Evolutionary conservation across 1,140 invertebrate species (phyloP), one percentile per base, ranked within the genome.

Genomic region (Pygmarrhopalites habei): DNA sequence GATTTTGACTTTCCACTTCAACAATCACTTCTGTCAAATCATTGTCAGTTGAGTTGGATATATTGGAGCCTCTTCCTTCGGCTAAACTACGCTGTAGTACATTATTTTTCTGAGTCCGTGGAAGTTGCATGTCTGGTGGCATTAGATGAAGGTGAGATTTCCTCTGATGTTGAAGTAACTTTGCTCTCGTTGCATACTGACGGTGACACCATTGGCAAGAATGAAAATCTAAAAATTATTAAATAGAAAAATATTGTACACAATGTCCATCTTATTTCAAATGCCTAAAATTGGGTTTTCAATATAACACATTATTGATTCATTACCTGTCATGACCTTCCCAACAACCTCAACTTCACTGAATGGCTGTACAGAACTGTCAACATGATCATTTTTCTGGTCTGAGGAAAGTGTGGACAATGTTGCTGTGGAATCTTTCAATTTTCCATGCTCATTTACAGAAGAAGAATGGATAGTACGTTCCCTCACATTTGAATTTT

Each of bases 121-220:
- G 69, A 43, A 72, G 71, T 69, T 74, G 73, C 47, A 72, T 72
- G 21, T 67, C 68, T 51, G 65, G 55, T 10, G 76, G 74, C 47
- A 79, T 75, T 26, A 79, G 58, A 41, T 80, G 77, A 14, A 81
- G 73, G 73, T 91, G 89, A 52, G 86, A 85, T 67, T 88, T 88
- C 1, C 88, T 79, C 73, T 89, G 85, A 76, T 92, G 89, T 72
- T 89, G 86, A 64, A 89, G 75, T 3, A 92, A 77, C 73, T 91
- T 90, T 1, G 87, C 86, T 73, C 88, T 87, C 64, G 85, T 84
- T 1, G 88, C 87, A 74, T 91, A 91, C 71, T 92, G 88, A 72
- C 88, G 88, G 73, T 89, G 86, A 75, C 89, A 92, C 82, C 85
- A 89, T 56, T 82, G 80, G 73, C 89, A 92, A 43, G 81, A 77